phyloP scores from a whole-genome alignment of 1,140 invertebrate species.

The Scylla paramamosain region DNA sequence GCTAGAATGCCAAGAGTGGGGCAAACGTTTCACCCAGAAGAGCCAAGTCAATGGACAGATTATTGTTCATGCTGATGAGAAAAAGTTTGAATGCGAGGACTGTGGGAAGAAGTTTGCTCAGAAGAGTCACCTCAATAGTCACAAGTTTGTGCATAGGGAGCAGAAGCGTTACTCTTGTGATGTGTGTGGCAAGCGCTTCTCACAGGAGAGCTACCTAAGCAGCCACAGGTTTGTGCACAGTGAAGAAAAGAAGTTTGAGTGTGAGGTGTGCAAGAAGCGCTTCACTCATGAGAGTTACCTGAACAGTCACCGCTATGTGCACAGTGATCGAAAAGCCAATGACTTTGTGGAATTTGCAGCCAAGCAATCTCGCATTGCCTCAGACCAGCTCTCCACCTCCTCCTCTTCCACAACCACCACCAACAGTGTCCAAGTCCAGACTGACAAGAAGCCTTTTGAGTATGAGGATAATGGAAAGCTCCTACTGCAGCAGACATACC shows the following conservation, averaged over 20 bases:
- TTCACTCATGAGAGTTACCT: conserved; percentile 68
- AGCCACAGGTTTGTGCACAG: conserved; percentile 70
- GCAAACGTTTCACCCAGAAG: conserved; percentile 89
- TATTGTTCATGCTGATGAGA: conserved; percentile 84
- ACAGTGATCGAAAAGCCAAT: conserved; percentile 32
- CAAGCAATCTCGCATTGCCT: not conserved
- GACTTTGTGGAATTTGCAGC: conserved; percentile 39
- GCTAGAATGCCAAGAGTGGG: conserved; percentile 66
- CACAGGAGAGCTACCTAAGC: conserved; percentile 61
- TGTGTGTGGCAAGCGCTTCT: conserved; percentile 64
- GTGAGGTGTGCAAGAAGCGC: conserved; percentile 67
- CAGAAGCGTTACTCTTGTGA: conserved; percentile 63
- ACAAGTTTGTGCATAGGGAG: conserved; percentile 62
- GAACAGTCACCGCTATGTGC: conserved; percentile 66
- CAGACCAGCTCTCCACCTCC: not conserved
- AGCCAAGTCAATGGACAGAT: conserved; percentile 62
- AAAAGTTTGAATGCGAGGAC: conserved; percentile 88
- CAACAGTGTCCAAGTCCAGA: conserved; percentile 28
- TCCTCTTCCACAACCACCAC: not conserved
- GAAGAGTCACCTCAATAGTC: conserved; percentile 82
- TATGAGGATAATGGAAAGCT: conserved; percentile 64
- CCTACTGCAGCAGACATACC: conserved; percentile 62
- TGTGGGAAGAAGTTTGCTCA: conserved; percentile 93
- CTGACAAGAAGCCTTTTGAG: conserved; percentile 66
- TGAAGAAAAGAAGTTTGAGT: conserved; percentile 67